phyloP scores from a whole-genome alignment of 1,140 invertebrate species.

The Ctenoplectra terminalis region DNA sequence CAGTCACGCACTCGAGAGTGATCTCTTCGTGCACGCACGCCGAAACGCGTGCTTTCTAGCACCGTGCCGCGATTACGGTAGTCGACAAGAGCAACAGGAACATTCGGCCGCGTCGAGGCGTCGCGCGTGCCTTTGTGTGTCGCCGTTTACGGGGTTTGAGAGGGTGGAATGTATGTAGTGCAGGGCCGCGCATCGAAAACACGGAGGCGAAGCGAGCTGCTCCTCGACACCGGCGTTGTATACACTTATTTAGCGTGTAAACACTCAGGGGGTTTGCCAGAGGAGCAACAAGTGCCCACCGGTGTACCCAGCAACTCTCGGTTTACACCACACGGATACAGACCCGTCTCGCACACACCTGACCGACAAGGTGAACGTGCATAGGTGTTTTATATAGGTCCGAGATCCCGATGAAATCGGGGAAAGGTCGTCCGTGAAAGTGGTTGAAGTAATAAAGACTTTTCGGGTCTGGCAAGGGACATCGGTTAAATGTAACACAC shows the following conservation, averaged over 20 bases:
- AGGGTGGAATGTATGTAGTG: conserved; percentile 1
- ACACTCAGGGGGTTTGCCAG: conserved; percentile 70
- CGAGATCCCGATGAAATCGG: background rate
- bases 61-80: too few relatives aligned
- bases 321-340: conserved; percentile 54
- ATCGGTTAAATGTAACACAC: too few relatives aligned
- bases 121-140: too few relatives aligned
- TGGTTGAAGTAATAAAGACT: background rate
- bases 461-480: background rate
- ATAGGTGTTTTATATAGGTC: background rate
- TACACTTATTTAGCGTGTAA: conserved; percentile 76
- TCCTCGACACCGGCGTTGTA: conserved; percentile 57
- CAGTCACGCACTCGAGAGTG: too few relatives aligned
- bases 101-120: too few relatives aligned
- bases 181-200: conserved; percentile 44
- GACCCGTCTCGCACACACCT: conserved; percentile 20
- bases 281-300: conserved; percentile 76
- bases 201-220: conserved; percentile 30
- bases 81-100: too few relatives aligned
- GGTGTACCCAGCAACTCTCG: conserved; percentile 55
- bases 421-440: too few relatives aligned
- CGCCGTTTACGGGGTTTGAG: too few relatives aligned
- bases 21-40: too few relatives aligned
- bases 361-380: background rate
- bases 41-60: too few relatives aligned